Base-by-base conservation (phyloP, 2,888 invertebrate species). In the Harpalus rufipes region DNA sequence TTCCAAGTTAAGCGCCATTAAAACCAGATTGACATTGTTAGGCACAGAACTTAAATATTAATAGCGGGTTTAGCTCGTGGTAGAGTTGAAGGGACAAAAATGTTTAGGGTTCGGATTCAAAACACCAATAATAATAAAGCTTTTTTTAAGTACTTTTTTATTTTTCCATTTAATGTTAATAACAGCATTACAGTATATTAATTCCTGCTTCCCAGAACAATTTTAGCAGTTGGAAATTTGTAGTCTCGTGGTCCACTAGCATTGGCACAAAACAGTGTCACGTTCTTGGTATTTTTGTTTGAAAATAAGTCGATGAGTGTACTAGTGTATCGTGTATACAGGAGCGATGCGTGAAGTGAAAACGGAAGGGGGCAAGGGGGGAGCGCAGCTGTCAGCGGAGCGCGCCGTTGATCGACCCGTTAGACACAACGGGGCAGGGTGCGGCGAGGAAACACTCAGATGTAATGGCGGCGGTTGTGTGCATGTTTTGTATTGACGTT, bases 401-500 rank as follows among this genome's bases (percentile, higher is more conserved):
- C 68, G 39, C 72, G 44, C 14, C 76, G 76, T 65, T 44, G 68
- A 81, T 83, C 83, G 83, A 76, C 76, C 74, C 59, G 74, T 61
- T 59, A 41, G 21, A n/a, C 25, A 12, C 25, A 14, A n/a, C 58
- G 14, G 80, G 58, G 51, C 10, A 39, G 21, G 51, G 80, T 58
- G 72, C 80, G 68, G 85, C 12, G 76, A 74, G 79, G 39, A 58
- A 72, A 78, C 58, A 76, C 18, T 63, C 58, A 74, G 59, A 81
- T 58, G 79, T 81, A 84, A 87, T 87, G 87, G 87, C 87, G 87
- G 79, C 83, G 74, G 85, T 74, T 58, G 86, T 86, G 86, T 86
- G 72, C 63, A 21, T 76, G 81, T 83, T 65, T 74, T 81, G 83
- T 86, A 81, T 87, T 86, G 86, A 82, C 84, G 81, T 82, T 76